phyloP scores from a whole-genome alignment of 2,888 invertebrate species.

The Eurytoma californica region DNA sequence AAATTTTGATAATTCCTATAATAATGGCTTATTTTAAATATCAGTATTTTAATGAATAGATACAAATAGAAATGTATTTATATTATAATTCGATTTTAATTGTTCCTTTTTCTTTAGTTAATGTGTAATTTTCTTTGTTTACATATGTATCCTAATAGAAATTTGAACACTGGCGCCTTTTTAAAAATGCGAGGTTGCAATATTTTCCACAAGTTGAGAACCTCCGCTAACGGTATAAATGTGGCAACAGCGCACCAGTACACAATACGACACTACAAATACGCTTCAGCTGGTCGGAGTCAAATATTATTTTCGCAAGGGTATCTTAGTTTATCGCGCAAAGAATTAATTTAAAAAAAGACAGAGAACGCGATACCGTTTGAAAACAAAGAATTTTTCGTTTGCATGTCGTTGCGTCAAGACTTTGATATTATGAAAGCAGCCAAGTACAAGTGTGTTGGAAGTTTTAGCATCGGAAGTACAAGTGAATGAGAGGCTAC shows the following conservation, averaged over 20 bases:
- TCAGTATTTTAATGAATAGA: too few relatives aligned
- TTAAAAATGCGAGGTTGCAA: not conserved
- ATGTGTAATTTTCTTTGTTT: not conserved
- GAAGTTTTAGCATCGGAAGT: not conserved
- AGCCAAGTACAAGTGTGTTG: not conserved
- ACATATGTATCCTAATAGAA: not conserved
- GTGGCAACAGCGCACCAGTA: constrained; percentile 40
- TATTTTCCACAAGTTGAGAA: too few relatives aligned
- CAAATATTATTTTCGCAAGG: constrained; percentile 35
- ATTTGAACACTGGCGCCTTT: not conserved
- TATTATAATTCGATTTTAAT: too few relatives aligned
- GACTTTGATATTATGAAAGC: constrained; percentile 4
- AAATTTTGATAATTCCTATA: too few relatives aligned
- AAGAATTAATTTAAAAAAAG: constrained; percentile 24
- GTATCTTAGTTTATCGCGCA: constrained; percentile 14
- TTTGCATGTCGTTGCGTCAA: not conserved
- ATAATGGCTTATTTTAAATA: too few relatives aligned
- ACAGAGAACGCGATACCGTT: not conserved
- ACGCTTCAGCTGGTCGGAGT: constrained; percentile 31
- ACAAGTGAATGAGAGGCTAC: constrained; percentile 31
- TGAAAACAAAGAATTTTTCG: constrained; percentile 27
- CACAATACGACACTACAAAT: not conserved
- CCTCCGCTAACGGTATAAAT: not conserved
- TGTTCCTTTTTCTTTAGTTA: too few relatives aligned
- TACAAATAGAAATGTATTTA: too few relatives aligned